phyloP scores from a whole-genome alignment of 2,797 vertebrate species.

The Glyptemys insculpta region DNA sequence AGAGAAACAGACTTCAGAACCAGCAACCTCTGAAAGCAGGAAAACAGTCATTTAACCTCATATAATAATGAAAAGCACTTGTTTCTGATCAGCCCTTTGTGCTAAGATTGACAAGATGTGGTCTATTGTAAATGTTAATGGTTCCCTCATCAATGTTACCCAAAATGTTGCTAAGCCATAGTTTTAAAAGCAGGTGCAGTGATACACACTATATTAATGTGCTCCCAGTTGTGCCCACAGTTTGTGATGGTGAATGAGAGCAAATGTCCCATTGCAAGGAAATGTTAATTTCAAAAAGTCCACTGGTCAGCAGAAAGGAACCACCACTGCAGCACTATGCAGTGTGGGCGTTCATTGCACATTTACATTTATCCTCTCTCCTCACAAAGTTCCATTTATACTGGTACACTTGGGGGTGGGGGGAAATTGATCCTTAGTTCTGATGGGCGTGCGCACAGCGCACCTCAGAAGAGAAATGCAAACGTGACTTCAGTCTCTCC shows the following conservation, averaged over 20 bases:
- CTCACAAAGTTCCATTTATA: not conserved
- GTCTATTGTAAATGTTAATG: constrained; percentile 65
- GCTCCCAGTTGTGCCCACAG: not conserved
- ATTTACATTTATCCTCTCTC: not conserved
- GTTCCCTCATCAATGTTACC: constrained; percentile 53
- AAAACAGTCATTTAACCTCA: constrained; percentile 50
- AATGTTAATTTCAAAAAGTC: not conserved
- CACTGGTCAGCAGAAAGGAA: not conserved
- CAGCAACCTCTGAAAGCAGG: constrained; percentile 45
- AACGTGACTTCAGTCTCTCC: not conserved
- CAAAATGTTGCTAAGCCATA: constrained; percentile 41
- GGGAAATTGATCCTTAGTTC: accelerated
- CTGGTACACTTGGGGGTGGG: accelerated
- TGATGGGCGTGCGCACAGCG: accelerated
- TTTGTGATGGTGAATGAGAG: accelerated
- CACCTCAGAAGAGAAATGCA: accelerated
- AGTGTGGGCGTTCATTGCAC: accelerated
- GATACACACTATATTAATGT: constrained; percentile 11
- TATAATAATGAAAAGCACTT: constrained; percentile 54
- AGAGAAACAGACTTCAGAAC: constrained; percentile 68
- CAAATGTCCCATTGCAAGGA: not conserved
- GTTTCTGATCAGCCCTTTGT: constrained; percentile 38
- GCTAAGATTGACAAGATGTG: constrained; percentile 56
- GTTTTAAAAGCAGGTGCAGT: constrained; percentile 32
- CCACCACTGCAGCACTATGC: not conserved